Evolutionary conservation across 1,140 invertebrate genomes (phyloP), one percentile per base, ranked within the genome.

Genomic region (Bacillus rossius): DNA sequence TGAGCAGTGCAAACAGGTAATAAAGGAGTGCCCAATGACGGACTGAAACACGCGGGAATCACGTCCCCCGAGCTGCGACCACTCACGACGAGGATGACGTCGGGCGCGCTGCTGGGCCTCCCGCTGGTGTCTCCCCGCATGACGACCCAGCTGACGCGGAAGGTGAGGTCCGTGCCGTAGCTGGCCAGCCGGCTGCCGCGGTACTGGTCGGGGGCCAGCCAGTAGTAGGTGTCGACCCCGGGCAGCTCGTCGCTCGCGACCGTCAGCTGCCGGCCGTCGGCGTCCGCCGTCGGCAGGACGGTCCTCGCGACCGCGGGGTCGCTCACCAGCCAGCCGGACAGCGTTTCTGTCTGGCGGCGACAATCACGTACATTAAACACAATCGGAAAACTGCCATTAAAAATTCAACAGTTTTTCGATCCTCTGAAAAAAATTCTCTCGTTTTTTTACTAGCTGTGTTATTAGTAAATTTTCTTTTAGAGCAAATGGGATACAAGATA

Each of bases 111-210:
- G n/a, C 87, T 92, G 2, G 90, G 84, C 69, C 83, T 86, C 4
- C 92, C 93, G 34, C 91, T 91, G 0, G 88, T 92, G 69, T 96
- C 92, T 10, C 92, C 93, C 42, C 94, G 77, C 68, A 89, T 88
- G 1, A 92, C 84, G 7, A 88, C 85, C 88, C 93, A 98, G 61
- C 84, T 85, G 16, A 96, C 77, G 37, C 77, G 79, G 63, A 94
- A 90, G 14, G 80, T 79, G 8, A 99, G 70, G 48, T 83, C 82
- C 5, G 90, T 87, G 1, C 94, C 93, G 74, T 99, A 99, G 47
- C 86, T 86, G 52, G 88, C 82, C 47, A 92, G 69, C 60, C 84
- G 83, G 69, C 91, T 89, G 2, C 88, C 89, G 41, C 76, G 69
- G 70, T 87, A 91, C 2, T 84, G 80, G 58, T 75, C 72, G 3